Evolutionary conservation across 2,797 vertebrate species (phyloP), one percentile per base, ranked within the genome.

Genomic region (Argentina silus): DNA sequence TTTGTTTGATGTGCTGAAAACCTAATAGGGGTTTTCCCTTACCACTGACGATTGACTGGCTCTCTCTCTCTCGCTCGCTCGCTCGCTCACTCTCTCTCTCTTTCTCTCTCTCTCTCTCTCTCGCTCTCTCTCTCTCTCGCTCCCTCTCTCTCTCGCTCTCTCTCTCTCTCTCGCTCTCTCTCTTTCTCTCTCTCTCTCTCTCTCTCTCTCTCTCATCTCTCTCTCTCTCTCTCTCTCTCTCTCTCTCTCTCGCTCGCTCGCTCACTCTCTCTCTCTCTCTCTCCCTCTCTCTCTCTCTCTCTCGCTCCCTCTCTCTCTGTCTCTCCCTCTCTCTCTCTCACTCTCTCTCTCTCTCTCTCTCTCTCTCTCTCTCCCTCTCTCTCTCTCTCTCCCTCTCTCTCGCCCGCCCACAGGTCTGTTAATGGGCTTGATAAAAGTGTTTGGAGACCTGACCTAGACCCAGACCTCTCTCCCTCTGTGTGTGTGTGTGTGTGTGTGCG

Each of bases 341-440:
- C 19, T 44, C 73, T 51, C 48, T 72, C 69, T 27, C 55, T 63
- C 9, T 17, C n/a, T 69, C 5, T 11, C 8, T 69, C 45, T 59
- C 27, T 12, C 8, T 66, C 60, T 59, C 21, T 21, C 42, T 55
- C 50, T 61, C 65, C 56, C 68, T 43, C 48, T 59, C 42, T 23
- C 17, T n/a, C 55, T 57, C 55, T n/a, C 59, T 36, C 11, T 15
- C 0, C 9, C 51, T 55, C 14, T 5, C 51, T 17, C 15, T 55
- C 51, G 1, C 15, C 19, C 19, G 17, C 7, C 19, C 55, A 36
- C 27, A 36, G 27, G 4, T 36, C 27, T 36, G 27, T 36, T 36
- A 36, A 36, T 36, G 27, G 27, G 27, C 27, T 36, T 36, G 27
- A 36, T 36, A 36, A 36, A 36, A 36, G 27, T 36, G 27, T 36